Conservation (phyloP, 2,797 vertebrate genomes). For the Cottoperca gobio region DNA sequence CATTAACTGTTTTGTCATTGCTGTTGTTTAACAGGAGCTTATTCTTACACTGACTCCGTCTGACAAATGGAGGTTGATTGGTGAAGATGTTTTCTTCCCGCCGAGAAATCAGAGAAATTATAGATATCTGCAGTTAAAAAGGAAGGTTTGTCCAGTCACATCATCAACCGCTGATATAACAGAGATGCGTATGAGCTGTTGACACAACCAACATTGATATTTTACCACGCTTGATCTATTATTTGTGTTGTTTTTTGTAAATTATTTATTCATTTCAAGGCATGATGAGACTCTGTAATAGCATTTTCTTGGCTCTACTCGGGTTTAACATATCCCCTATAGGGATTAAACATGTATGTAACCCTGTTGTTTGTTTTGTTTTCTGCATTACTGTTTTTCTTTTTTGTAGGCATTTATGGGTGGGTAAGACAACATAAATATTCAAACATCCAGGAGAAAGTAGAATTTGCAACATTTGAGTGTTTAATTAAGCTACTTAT, state of each 20-base stretch:
- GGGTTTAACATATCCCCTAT: not conserved
- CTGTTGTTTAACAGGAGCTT: constrained; percentile 26
- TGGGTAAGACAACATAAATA: not conserved
- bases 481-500: no score
- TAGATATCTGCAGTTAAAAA: not conserved
- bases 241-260: no score
- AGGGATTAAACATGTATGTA: not conserved
- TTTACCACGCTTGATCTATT: not conserved
- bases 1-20: constrained; percentile 40
- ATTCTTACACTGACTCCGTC: constrained; percentile 12
- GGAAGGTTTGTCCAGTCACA: not conserved
- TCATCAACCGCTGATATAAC: not conserved
- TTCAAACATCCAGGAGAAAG: not conserved
- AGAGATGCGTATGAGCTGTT: no score
- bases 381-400: not conserved
- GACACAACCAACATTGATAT: not conserved
- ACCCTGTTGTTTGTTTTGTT: not conserved
- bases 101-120: not conserved
- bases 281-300: not conserved
- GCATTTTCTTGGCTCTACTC: not conserved
- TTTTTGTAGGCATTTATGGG: not conserved
- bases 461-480: not conserved
- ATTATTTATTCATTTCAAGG: no score
- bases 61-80: constrained; percentile 9
- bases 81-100: constrained; percentile 1